These are phyloP conservation scores for Helicoverpa armigera DNA, from an alignment of 1,140 invertebrate genomes.

Conservation along the genomic window DNA sequence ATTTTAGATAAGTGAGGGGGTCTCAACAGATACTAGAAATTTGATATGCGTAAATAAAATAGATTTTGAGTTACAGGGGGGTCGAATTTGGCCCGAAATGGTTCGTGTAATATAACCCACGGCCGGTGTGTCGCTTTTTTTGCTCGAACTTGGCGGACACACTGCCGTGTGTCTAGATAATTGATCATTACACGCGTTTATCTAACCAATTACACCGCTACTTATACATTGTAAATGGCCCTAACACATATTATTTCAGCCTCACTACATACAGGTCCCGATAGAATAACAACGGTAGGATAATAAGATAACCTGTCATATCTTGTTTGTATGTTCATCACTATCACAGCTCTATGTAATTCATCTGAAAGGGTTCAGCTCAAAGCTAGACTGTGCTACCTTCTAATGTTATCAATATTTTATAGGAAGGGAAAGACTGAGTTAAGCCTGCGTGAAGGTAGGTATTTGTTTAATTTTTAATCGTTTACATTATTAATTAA, in stretches of 20 bases:
- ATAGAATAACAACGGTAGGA: not conserved
- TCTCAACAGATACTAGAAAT: too few relatives aligned
- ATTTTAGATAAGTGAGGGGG: too few relatives aligned
- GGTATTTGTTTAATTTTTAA: not conserved
- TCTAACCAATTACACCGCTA: not conserved
- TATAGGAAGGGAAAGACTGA: not conserved
- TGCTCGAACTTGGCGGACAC: too few relatives aligned
- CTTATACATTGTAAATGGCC: not conserved
- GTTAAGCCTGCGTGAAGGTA: not conserved
- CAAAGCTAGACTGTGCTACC: not conserved
- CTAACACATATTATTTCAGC: too few relatives aligned
- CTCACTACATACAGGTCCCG: not conserved
- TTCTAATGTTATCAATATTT: constrained; percentile 19
- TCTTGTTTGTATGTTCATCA: not conserved
- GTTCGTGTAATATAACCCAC: too few relatives aligned
- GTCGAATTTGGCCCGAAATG: too few relatives aligned
- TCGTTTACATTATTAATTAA: too few relatives aligned
- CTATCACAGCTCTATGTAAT: not conserved
- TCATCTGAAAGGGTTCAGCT: not conserved
- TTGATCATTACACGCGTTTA: too few relatives aligned
- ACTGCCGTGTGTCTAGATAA: too few relatives aligned
- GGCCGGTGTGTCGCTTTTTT: too few relatives aligned
- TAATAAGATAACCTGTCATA: not conserved
- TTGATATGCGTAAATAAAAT: too few relatives aligned
- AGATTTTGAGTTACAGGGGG: too few relatives aligned